Base-by-base conservation (phyloP, 2,888 invertebrate species). In the Cephalotes varians region DNA sequence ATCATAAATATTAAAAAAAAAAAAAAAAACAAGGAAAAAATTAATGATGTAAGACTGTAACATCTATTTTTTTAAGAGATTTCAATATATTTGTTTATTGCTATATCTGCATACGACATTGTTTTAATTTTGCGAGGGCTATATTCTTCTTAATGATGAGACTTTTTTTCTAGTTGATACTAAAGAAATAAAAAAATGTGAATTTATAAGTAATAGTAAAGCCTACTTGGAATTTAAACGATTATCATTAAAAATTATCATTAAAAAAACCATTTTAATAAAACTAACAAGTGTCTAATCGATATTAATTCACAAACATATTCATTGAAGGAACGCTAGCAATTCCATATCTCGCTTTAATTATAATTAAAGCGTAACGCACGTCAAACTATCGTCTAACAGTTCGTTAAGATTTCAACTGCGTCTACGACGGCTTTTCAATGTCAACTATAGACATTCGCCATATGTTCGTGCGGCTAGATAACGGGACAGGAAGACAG, bases 341-440 rank as follows among this genome's bases (percentile, higher is more conserved):
- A 49, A 21, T 9, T 10, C 21, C 0, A 10, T 21, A 25, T 25
- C 7, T 34, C 18, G 18, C 21, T n/a, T 56, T 71, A 28, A 56
- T 56, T n/a, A 18, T 44, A 44, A 60, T 62, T 74, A 62, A 60
- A 25, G 47, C 60, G n/a, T 25, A 40, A 71, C 25, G 34, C 28
- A 28, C 12, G 60, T 74, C 60, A 15, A 49, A 60, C 60, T 74
- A 62, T 74, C n/a, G 34, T 34, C 60, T 34, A 60, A 34, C 28
- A 58, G 34, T 74, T 62, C 62, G 34, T 44, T 34, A 21, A 74
- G 21, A 47, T 60, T 25, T 62, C 62, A n/a, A 21, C 18, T 25
- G 37, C 25, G 62, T 12, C 49, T 7, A 34, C 21, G 62, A 74
- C 74, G 60, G 74, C 74, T 62, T 74, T 25, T 74, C 74, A 74